These are phyloP conservation scores for Tamandua tetradactyla DNA, from an alignment of 2,797 vertebrate genomes.

Conservation along the genomic window DNA sequence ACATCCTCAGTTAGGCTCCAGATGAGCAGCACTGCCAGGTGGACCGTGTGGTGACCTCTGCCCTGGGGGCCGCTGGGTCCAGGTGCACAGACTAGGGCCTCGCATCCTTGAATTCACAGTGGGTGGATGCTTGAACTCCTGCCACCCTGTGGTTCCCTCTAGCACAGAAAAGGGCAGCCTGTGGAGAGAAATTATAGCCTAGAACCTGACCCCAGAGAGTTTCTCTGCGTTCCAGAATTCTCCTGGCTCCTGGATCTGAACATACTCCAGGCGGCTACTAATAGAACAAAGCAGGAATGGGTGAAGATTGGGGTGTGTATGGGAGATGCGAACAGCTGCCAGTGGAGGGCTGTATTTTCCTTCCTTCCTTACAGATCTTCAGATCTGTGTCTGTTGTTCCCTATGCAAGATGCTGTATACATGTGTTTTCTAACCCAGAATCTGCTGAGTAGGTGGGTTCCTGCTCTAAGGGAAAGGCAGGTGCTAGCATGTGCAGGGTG, in stretches of 20 bases:
- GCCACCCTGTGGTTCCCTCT: accelerated
- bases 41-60: neutral
- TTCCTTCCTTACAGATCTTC: too few relatives aligned
- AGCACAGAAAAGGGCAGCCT: neutral
- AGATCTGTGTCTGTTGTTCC: neutral
- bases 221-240: neutral
- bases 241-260: neutral
- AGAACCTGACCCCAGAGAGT: too few relatives aligned
- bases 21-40: neutral
- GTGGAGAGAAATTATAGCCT: accelerated
- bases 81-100: too few relatives aligned
- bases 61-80: neutral
- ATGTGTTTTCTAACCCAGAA: accelerated
- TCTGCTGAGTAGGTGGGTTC: neutral
- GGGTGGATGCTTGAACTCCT: too few relatives aligned
- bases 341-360: too few relatives aligned
- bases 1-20: neutral
- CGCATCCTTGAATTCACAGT: too few relatives aligned
- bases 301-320: too few relatives aligned
- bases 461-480: neutral
- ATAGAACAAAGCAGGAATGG: neutral
- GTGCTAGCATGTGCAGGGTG: too few relatives aligned
- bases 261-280: neutral
- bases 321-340: too few relatives aligned
- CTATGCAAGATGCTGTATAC: neutral